Evolutionary conservation across 1,140 invertebrate species (phyloP).

Genomic region (Trypoxylus dichotomus): DNA sequence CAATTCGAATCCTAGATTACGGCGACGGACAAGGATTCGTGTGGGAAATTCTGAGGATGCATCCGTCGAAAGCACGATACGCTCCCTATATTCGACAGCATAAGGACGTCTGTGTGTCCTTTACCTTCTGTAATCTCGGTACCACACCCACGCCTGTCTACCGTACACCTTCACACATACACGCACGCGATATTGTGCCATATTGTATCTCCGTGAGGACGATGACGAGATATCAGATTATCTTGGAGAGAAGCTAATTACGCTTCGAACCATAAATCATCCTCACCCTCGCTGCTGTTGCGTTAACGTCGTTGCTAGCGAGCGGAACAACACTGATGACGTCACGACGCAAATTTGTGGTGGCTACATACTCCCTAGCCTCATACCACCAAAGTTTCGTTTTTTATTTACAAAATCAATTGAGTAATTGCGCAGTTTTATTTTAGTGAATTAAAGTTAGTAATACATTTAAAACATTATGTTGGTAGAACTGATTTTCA

Average conservation of each 20-base stretch:
- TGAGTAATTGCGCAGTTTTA: no score
- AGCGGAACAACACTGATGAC: no score
- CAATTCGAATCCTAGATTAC: background rate
- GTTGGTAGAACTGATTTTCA: no score
- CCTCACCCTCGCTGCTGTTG: background rate
- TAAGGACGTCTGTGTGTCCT: no score
- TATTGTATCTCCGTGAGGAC: background rate
- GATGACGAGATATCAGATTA: background rate
- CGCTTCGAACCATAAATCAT: background rate
- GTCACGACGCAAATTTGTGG: background rate
- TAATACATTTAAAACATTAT: no score
- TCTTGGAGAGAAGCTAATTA: conserved; percentile 2
- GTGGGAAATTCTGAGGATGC: background rate
- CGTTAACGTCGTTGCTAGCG: background rate
- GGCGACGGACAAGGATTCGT: background rate
- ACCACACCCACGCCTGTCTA: background rate
- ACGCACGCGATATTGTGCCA: conserved; percentile 6
- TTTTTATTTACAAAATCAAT: no score
- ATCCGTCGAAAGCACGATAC: background rate
- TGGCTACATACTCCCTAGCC: no score
- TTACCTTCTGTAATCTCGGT: no score
- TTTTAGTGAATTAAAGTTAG: no score
- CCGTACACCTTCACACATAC: background rate
- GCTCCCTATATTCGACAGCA: background rate
- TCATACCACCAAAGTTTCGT: no score